Conservation (phyloP, 2,888 invertebrate species). For the Polia nebulosa region DNA sequence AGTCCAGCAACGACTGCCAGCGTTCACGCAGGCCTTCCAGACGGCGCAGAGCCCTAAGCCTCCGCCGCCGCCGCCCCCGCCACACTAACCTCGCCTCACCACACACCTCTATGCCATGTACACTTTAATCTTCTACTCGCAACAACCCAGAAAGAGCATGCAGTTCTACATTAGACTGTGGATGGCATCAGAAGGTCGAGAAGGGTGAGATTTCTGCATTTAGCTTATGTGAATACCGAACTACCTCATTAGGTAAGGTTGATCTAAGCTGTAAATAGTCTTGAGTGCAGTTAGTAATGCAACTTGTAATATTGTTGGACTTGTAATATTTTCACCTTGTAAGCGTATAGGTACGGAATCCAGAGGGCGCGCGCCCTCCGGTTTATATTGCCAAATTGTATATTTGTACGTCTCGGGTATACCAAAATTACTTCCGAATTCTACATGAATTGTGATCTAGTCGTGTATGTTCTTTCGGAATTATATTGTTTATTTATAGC, state of each 20-base stretch:
- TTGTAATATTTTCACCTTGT: conserved; percentile 74
- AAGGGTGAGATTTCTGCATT: conserved; percentile 81
- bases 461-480: conserved; percentile 91
- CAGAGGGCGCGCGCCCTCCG: conserved; percentile 71
- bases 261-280: conserved; percentile 88
- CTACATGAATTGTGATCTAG: conserved; percentile 91
- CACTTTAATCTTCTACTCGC: conserved; percentile 47
- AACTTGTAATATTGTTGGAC: conserved; percentile 77
- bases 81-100: conserved; percentile 78
- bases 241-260: conserved; percentile 90
- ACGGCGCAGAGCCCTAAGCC: conserved; percentile 88
- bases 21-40: conserved; percentile 89
- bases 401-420: conserved; percentile 87
- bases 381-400: conserved; percentile 88
- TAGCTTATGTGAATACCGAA: conserved; percentile 84
- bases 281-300: conserved; percentile 80
- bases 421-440: conserved; percentile 90
- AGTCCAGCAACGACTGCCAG: conserved; percentile 81
- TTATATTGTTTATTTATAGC: conserved; percentile 88
- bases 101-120: conserved; percentile 41
- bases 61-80: conserved; percentile 86
- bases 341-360: conserved; percentile 73
- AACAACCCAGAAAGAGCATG: conserved; percentile 46
- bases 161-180: conserved; percentile 53
- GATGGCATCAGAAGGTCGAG: conserved; percentile 51